These are phyloP conservation scores for Colinus virginianus DNA, from an alignment of 2,113 vertebrate genomes.

Conservation along the genomic window DNA sequence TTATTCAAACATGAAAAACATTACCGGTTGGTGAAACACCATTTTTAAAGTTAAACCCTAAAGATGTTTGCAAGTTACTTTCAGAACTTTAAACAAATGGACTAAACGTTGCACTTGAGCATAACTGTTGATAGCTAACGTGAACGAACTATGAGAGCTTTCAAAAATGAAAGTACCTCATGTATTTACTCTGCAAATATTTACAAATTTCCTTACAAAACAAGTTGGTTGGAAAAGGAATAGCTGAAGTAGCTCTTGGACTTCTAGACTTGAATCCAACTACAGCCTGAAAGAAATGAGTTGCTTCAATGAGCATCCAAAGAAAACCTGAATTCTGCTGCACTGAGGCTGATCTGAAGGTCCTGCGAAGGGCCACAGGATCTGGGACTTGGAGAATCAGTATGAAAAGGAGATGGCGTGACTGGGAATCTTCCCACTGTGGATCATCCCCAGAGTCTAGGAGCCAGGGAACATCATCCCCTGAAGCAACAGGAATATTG, in stretches of 20 bases:
- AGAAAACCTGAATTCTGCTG: background rate
- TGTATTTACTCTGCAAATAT: background rate
- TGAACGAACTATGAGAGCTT: background rate
- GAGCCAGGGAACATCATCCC: background rate
- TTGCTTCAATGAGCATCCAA: background rate
- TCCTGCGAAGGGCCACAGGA: background rate
- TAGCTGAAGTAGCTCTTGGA: background rate
- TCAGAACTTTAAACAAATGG: background rate
- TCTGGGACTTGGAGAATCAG: background rate
- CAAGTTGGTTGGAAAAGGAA: too few species aligned
- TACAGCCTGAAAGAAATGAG: background rate
- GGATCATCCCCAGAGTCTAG: background rate
- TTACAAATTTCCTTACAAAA: background rate
- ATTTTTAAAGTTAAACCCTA: background rate
- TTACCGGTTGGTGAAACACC: background rate
- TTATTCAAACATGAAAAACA: background rate
- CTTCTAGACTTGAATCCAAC: background rate
- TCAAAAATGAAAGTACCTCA: background rate
- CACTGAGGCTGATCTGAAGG: background rate
- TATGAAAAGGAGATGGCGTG: background rate
- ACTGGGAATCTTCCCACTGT: background rate
- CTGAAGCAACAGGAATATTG: background rate
- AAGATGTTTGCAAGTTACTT: background rate
- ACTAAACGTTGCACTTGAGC: background rate
- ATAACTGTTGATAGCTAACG: background rate